These are phyloP conservation scores for Brachycybe producta DNA, from an alignment of 2,888 invertebrate species.

Conservation along the genomic window DNA sequence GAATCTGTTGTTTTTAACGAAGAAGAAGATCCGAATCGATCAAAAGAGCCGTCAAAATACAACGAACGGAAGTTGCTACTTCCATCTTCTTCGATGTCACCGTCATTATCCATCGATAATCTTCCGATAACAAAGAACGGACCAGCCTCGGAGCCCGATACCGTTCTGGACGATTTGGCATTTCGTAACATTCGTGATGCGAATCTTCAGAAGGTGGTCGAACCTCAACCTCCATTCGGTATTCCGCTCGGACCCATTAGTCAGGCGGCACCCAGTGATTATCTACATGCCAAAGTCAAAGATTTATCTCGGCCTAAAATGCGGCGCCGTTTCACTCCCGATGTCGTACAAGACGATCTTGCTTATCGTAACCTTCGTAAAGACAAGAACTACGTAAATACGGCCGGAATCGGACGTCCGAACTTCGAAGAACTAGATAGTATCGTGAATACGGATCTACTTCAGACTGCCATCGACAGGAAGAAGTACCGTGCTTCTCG, in stretches of 20 bases:
- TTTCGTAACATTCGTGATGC: slow-evolving; percentile 65
- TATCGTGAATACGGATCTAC: slow-evolving; percentile 10
- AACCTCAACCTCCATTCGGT: slow-evolving; percentile 80
- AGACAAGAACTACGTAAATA: slow-evolving; percentile 38
- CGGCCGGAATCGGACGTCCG: slow-evolving; percentile 1
- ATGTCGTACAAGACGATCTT: slow-evolving; percentile 72
- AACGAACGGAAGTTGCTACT: slow-evolving; percentile 58
- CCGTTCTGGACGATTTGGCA: slow-evolving; percentile 69
- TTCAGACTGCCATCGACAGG: slow-evolving; percentile 27
- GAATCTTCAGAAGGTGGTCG: slow-evolving; percentile 51
- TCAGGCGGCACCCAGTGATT: slow-evolving; percentile 66
- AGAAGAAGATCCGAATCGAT: background rate
- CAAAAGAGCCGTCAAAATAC: slow-evolving; percentile 60
- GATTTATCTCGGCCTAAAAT: slow-evolving; percentile 50
- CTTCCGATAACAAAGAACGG: background rate
- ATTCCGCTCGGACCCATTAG: slow-evolving; percentile 75
- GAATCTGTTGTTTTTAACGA: slow-evolving; percentile 16
- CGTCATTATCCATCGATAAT: slow-evolving; percentile 21
- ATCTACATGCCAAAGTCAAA: slow-evolving; percentile 49
- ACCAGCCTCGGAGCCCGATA: slow-evolving; percentile 51
- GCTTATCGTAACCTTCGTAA: slow-evolving; percentile 73
- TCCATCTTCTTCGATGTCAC: slow-evolving; percentile 49
- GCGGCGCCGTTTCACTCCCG: slow-evolving; percentile 56
- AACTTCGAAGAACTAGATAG: slow-evolving; percentile 24
- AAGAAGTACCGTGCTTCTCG: slow-evolving; percentile 67